Percentiles rank a stretch among this genome's conserved stretches.
phyloP scores from a whole-genome alignment of 2,797 vertebrate species.

The Thamnophis elegans region DNA sequence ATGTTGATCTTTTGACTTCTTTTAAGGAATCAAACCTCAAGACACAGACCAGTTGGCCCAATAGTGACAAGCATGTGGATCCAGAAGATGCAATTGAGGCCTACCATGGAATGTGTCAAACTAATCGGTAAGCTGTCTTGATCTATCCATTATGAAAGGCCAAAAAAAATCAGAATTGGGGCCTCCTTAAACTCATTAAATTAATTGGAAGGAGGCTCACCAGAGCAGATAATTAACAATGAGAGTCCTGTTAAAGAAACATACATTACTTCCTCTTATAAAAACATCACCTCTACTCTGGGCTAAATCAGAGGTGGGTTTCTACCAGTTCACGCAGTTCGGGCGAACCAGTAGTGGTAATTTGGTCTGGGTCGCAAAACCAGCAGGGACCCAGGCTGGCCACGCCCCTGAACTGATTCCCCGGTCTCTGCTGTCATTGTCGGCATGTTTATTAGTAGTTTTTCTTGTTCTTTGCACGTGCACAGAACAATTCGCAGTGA shows the following conservation, averaged over 20 bases:
- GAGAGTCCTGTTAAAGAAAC: neutral
- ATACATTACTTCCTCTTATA: neutral
- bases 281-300: neutral
- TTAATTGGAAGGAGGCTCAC: neutral
- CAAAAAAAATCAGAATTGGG: neutral
- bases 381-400: no score
- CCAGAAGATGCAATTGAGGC: conserved; percentile 76
- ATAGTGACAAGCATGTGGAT: conserved; percentile 77
- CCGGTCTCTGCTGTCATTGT: no score
- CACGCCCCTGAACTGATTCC: no score
- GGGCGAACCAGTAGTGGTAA: no score
- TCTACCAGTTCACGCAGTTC: no score
- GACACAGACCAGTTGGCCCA: conserved; percentile 67
- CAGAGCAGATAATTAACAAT: neutral
- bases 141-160: neutral
- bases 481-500: no score
- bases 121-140: conserved; percentile 80
- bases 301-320: no score
- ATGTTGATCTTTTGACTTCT: conserved; percentile 23
- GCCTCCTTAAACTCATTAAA: neutral
- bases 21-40: conserved; percentile 60
- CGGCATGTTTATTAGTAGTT: no score
- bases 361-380: no score
- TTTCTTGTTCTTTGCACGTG: no score
- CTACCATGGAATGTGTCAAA: conserved; percentile 81